Evolutionary conservation across 1,140 invertebrate genomes (phyloP).

Genomic region (roundworm (Caenorhabditis elegans)): WBcel235 BX284602.5:5053001-5053500

Average conservation of each 20-base stretch:
- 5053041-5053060: constrained; percentile 4
- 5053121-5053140: too few species aligned
- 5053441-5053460: constrained; percentile 22
- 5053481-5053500: background rate
- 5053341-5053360: constrained; percentile 38
- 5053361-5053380: constrained; percentile 53
- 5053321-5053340: background rate
- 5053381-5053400: constrained; percentile 60
- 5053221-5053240: too few species aligned
- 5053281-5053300: too few species aligned
- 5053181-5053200: too few species aligned
- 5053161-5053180: too few species aligned
- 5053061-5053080: too few species aligned
- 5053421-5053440: constrained; percentile 51
- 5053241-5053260: too few species aligned
- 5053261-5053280: too few species aligned
- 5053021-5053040: constrained; percentile 5
- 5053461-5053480: background rate
- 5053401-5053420: constrained; percentile 62
- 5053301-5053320: background rate
- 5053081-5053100: too few species aligned
- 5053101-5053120: too few species aligned
- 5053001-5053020: background rate
- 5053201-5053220: too few species aligned
- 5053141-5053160: too few species aligned